Base-by-base conservation (phyloP, 2,888 invertebrate species). In the Rhingia campestris region DNA sequence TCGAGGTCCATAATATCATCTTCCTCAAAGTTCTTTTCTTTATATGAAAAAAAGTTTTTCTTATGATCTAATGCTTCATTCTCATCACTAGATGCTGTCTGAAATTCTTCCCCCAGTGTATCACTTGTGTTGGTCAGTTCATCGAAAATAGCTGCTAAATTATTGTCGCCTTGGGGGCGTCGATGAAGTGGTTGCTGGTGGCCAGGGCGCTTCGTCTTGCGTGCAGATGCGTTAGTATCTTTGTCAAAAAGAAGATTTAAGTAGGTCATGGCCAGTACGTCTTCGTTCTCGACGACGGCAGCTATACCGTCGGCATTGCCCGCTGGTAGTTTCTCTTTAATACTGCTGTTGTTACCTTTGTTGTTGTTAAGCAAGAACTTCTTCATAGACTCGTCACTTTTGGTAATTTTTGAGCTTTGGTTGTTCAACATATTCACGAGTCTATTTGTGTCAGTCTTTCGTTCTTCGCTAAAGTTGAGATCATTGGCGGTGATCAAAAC, bases 1-100 rank as follows among this genome's bases (percentile, higher is more conserved):
- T 89, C 90, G 74, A 90, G 86, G 47, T 90, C 89, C 89, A 91
- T 90, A 22, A 91, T 89, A 86, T 91, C 91, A 69, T 91, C 91
- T 53, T 91, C 91, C 61, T 91, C 89, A 56, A 91, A 91, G 49
- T 89, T 91, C 12, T 89, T 91, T 61, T 91, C 91, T 35, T 86
- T 90, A 74, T 91, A 91, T 39, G 90, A 90, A 67, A 91, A 91
- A 53, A 88, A 88, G 51, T 91, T 90, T 39, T 88, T 88, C 39
- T 88, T 86, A 5, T 76, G 86, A 22, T 87, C 87, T 4, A 84
- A 69, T 12, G 77, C 88, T 59, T 89, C 89, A 59, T 90, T 89
- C 22, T 91, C 90, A 72, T 91, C 91, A 69, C 90, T 89, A 0
- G 89, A 90, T 0, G 87, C 88, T 0, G 88, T 88, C 39, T 89